Percentiles rank a stretch among this genome's conserved stretches.
Conservation (phyloP, 2,888 invertebrate genomes). For the Brenthis daphne region DNA sequence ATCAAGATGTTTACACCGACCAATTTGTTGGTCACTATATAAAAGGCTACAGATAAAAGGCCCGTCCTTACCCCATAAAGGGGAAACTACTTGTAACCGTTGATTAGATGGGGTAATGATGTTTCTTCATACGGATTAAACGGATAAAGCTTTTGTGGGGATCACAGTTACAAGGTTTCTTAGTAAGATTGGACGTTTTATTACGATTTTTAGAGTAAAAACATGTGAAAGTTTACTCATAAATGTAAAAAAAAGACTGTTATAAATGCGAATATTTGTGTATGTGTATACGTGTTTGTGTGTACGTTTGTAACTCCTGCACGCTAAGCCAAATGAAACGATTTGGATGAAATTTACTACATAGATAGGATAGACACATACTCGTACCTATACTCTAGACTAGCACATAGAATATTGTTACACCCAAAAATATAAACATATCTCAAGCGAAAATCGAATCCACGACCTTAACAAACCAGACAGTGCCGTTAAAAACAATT, state of each 20-base stretch:
- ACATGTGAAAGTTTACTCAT: neutral
- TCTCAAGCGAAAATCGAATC: too few relatives aligned
- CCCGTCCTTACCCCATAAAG: conserved; percentile 53
- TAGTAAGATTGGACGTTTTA: conserved; percentile 16
- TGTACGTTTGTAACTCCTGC: too few relatives aligned
- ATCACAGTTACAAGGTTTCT: conserved; percentile 36
- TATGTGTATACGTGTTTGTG: too few relatives aligned
- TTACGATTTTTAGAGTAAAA: neutral
- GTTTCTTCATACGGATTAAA: conserved; percentile 54
- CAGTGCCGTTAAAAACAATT: neutral
- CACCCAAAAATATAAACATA: too few relatives aligned
- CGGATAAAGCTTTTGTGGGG: conserved; percentile 43
- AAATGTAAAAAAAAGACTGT: too few relatives aligned
- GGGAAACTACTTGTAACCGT: conserved; percentile 59
- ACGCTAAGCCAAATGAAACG: too few relatives aligned
- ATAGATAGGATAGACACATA: too few relatives aligned
- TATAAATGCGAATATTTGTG: too few relatives aligned
- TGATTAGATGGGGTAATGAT: conserved; percentile 73
- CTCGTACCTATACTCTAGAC: too few relatives aligned
- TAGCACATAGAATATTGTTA: too few relatives aligned
- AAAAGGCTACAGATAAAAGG: conserved; percentile 61
- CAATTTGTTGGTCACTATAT: conserved; percentile 45
- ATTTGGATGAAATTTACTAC: too few relatives aligned
- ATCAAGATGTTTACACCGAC: conserved; percentile 45
- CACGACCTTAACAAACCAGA: too few relatives aligned